Evolutionary conservation across 2,113 vertebrate species (phyloP), one percentile per base, ranked within the genome.

Genomic region (Corapipo altera): DNA sequence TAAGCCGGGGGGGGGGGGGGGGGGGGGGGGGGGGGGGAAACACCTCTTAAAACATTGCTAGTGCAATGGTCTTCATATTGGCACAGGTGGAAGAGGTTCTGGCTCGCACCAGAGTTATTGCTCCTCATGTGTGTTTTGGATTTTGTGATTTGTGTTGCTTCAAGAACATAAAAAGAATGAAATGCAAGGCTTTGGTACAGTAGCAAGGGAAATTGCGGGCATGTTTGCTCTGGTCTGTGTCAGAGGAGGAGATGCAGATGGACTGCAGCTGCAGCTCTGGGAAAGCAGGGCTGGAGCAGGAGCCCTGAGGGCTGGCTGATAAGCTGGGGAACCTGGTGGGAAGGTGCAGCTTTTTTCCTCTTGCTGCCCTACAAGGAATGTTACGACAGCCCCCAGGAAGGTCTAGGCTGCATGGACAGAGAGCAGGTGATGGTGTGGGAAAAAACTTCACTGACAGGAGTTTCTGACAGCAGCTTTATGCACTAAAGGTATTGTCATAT

Each of bases 251-350:
- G 64, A 43, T 86, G 79, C 79, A 78, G 79, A 37, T 66, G 76
- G 65, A 49, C 67, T 95, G 71, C 52, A 88, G 74, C 85, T 82
- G 89, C 54, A 91, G 85, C 73, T 39, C 72, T 66, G 80, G 84
- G 55, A 39, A 76, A 69, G n/a, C 6, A 6, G 77, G 70, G 66
- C 62, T 75, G 69, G 65, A 73, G 51, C 61, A 62, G 76, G 61
- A 95, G 80, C 57, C 43, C 39, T 70, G 23, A 2, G 13, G 24
- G 41, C 44, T 32, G 67, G 64, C 43, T 18, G 62, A 26, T 24
- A 44, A 90, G 52, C 51, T 2, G 20, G 48, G 66, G 65, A 78
- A 59, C 61, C 57, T 75, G 57, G 13, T 22, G 44, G 49, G 83
- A 92, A 83, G 64, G 46, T 83, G 49, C 41, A 61, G 27, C 32